A percentile compares a stretch with the other conserved stretches of the same genome.
These are phyloP conservation scores for Nymphalis urticae DNA, from an alignment of 2,888 invertebrate genomes.

Conservation along the genomic window DNA sequence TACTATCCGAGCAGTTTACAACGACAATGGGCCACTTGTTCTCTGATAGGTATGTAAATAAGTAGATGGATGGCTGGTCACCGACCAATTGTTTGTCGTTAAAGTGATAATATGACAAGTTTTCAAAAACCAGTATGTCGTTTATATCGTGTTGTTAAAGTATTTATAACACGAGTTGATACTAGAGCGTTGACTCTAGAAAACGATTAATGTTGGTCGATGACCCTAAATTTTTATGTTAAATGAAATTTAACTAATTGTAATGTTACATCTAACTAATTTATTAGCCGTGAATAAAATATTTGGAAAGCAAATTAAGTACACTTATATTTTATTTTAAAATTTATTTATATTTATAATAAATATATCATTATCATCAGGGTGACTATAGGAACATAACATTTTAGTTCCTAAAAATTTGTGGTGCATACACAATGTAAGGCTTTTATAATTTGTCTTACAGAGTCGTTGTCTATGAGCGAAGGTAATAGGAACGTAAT, in stretches of 20 bases:
- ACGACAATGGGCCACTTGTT: slow-evolving; percentile 76
- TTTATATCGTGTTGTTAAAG: slow-evolving; percentile 28
- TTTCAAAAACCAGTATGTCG: slow-evolving; percentile 40
- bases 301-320: too few relatives aligned
- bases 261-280: not conserved
- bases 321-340: too few relatives aligned
- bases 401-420: too few relatives aligned
- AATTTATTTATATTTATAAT: too few relatives aligned
- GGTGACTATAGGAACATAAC: too few relatives aligned
- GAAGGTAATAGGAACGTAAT: too few relatives aligned
- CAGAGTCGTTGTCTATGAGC: too few relatives aligned
- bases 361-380: too few relatives aligned
- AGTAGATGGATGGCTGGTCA: slow-evolving; percentile 76
- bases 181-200: slow-evolving; percentile 30
- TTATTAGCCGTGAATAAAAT: not conserved
- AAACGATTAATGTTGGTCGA: slow-evolving; percentile 22
- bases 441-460: too few relatives aligned
- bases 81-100: slow-evolving; percentile 60
- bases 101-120: slow-evolving; percentile 53
- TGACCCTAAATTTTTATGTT: slow-evolving; percentile 13
- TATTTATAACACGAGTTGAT: slow-evolving; percentile 21
- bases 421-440: too few relatives aligned
- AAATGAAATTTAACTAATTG: not conserved
- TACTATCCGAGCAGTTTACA: slow-evolving; percentile 60
- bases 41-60: slow-evolving; percentile 78